A percentile compares a stretch with the other conserved stretches of the same genome.
Evolutionary conservation across 1,140 invertebrate genomes (phyloP).

Genomic region (Drosophila miranda): DNA sequence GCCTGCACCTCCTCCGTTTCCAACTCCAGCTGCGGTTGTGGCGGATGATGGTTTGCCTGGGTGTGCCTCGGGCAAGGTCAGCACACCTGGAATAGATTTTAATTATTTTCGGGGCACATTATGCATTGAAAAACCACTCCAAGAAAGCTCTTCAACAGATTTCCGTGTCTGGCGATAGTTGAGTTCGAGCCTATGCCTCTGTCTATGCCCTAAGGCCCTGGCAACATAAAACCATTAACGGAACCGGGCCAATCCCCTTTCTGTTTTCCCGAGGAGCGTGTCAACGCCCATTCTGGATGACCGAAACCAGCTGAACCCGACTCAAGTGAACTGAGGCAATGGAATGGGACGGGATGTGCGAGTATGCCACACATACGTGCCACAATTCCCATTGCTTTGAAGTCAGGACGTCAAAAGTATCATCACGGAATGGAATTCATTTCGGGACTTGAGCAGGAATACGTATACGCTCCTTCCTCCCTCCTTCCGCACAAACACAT

Average conservation of each 20-base stretch:
- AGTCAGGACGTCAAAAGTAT: constrained; percentile 39
- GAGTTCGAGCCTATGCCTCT: neutral
- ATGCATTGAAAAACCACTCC: constrained; percentile 66
- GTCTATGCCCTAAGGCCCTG: constrained; percentile 1
- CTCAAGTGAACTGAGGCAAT: constrained; percentile 4
- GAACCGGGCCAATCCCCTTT: constrained; percentile 53
- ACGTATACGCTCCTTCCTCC: neutral
- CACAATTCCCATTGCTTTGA: constrained; percentile 31
- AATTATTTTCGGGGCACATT: constrained; percentile 56
- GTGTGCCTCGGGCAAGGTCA: constrained; percentile 61
- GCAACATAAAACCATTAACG: constrained; percentile 76
- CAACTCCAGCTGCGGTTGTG: constrained; percentile 19
- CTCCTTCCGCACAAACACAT: neutral
- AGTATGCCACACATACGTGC: constrained; percentile 2
- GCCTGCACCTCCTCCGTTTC: constrained; percentile 14
- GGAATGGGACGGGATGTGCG: constrained; percentile 2
- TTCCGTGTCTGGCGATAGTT: constrained; percentile 61
- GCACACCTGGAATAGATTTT: constrained; percentile 51
- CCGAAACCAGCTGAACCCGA: constrained; percentile 1
- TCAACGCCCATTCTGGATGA: constrained; percentile 59
- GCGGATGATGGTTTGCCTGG: constrained; percentile 33
- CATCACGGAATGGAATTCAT: constrained; percentile 54
- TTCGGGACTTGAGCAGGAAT: constrained; percentile 50
- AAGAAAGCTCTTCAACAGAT: constrained; percentile 42
- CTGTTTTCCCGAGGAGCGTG: constrained; percentile 45